phyloP scores from a whole-genome alignment of 1,140 invertebrate species.

The Papilio polytes region DNA sequence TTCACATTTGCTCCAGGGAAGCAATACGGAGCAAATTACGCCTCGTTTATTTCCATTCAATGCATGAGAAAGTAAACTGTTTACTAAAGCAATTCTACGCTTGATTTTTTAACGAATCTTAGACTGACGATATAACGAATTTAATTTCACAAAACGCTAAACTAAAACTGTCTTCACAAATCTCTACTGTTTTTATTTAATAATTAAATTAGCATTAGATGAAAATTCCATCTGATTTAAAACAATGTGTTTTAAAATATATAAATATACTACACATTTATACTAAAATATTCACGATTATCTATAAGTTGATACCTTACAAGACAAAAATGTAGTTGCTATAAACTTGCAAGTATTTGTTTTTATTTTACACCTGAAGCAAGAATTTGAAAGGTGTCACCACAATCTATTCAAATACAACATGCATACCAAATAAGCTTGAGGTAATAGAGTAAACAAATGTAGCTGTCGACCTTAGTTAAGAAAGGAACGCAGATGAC shows the following conservation, averaged over 20 bases:
- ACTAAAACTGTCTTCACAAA: too few relatives aligned
- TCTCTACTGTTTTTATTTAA: too few relatives aligned
- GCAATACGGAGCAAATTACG: slow-evolving; percentile 27
- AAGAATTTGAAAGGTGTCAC: neutral
- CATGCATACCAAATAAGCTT: neutral
- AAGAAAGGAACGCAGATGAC: neutral
- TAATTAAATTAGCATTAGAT: too few relatives aligned
- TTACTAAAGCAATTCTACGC: neutral
- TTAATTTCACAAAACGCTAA: neutral
- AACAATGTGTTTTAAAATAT: too few relatives aligned
- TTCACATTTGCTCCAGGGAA: slow-evolving; percentile 33
- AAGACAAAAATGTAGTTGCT: neutral
- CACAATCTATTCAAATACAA: neutral
- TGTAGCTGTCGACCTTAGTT: neutral
- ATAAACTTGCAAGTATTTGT: neutral
- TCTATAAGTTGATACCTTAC: neutral
- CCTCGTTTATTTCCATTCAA: slow-evolving; percentile 34
- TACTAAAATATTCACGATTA: too few relatives aligned
- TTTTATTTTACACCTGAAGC: neutral
- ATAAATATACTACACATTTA: too few relatives aligned
- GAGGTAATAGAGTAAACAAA: neutral
- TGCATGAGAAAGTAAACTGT: neutral
- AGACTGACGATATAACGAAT: too few relatives aligned
- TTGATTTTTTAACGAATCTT: neutral
- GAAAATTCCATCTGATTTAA: too few relatives aligned